A percentile compares a stretch with the other conserved stretches of the same genome.
Evolutionary conservation across 2,797 vertebrate genomes (phyloP).

Genomic region (Megalops cyprinoides): DNA sequence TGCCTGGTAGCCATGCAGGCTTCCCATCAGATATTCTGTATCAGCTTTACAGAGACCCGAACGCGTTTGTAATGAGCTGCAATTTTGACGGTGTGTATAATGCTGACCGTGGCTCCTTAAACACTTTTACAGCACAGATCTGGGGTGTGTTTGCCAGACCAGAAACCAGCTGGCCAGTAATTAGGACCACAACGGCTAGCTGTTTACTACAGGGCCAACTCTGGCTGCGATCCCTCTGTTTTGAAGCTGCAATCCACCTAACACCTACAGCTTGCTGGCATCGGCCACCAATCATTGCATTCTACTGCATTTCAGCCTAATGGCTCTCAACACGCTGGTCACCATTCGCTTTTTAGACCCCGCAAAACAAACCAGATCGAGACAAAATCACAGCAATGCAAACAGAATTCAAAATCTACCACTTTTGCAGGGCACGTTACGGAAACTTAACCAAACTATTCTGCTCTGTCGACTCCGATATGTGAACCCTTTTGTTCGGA

Average conservation of each 20-base stretch:
- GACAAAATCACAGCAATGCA: constrained; percentile 41
- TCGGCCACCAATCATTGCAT: constrained; percentile 12
- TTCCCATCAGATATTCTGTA: neutral
- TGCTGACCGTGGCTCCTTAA: neutral
- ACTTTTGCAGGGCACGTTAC: constrained; percentile 32
- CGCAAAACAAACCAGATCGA: constrained; percentile 19
- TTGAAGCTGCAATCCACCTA: constrained; percentile 32
- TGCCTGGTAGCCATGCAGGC: neutral
- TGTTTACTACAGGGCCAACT: constrained; percentile 40
- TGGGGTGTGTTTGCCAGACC: constrained; percentile 35
- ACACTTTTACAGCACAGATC: constrained; percentile 26
- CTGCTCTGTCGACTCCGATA: constrained; percentile 40
- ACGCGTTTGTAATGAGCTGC: constrained; percentile 12
- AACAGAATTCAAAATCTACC: constrained; percentile 40
- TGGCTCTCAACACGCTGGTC: neutral
- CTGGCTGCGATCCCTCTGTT: constrained; percentile 36
- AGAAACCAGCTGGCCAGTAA: constrained; percentile 31
- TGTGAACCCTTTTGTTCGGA: constrained; percentile 38
- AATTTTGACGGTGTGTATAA: constrained; percentile 13
- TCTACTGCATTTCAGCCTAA: constrained; percentile 5
- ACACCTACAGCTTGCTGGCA: constrained; percentile 26
- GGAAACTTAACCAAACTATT: constrained; percentile 45
- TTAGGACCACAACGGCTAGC: constrained; percentile 43
- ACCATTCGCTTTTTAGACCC: constrained; percentile 12
- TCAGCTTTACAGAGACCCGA: neutral